These are phyloP conservation scores for Coreoperca whiteheadi DNA, from an alignment of 2,113 vertebrate species.

Conservation along the genomic window DNA sequence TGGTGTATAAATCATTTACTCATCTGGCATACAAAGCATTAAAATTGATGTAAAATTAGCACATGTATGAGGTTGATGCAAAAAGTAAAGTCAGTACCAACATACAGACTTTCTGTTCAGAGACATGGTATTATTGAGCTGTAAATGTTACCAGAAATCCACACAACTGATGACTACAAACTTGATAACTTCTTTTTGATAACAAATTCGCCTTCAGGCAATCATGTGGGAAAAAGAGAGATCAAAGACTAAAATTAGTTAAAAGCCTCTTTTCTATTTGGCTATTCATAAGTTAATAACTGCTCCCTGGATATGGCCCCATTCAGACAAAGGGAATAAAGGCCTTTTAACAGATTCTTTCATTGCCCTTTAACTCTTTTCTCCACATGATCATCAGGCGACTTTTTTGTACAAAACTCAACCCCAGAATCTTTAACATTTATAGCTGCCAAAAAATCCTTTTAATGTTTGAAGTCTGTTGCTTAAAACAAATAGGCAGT, in stretches of 20 bases:
- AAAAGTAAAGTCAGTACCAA: not conserved
- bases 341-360: constrained; percentile 9
- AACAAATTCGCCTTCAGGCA: constrained; percentile 6
- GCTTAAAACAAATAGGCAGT: constrained; percentile 13
- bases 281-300: constrained; percentile 28
- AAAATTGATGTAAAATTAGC: not conserved
- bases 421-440: not conserved
- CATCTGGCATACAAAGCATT: not conserved
- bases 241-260: constrained; percentile 6
- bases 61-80: not conserved
- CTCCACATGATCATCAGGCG: not conserved
- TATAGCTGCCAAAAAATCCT: not conserved
- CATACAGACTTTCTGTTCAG: not conserved
- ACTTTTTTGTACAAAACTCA: not conserved
- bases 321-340: constrained; percentile 17
- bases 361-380: not conserved
- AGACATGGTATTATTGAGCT: not conserved
- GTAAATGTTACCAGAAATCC: not conserved
- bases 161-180: not conserved
- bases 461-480: constrained; percentile 14
- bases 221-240: not conserved
- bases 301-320: constrained; percentile 16
- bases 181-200: not conserved
- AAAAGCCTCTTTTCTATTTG: constrained; percentile 26
- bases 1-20: not conserved